These are phyloP conservation scores for Jaculus jaculus DNA, from an alignment of 2,113 vertebrate genomes.

Conservation along the genomic window DNA sequence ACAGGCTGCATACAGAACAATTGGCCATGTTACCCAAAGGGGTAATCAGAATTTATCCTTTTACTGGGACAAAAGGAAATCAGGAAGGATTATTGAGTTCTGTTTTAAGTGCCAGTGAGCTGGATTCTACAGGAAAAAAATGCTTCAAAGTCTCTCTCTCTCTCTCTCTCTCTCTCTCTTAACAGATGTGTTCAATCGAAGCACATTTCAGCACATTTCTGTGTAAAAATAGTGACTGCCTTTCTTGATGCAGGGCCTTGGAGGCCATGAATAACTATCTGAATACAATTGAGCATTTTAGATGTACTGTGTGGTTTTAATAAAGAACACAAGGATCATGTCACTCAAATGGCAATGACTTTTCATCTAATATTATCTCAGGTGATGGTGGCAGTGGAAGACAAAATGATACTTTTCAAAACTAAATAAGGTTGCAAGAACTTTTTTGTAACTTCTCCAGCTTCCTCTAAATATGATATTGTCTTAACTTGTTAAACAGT, in stretches of 20 bases:
- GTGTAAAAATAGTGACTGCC: conserved; percentile 64
- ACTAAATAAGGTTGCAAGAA: conserved; percentile 21
- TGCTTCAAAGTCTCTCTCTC: neutral
- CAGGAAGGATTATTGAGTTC: conserved; percentile 56
- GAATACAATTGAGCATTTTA: conserved; percentile 56
- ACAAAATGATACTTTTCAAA: conserved; percentile 73
- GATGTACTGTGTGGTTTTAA: conserved; percentile 67
- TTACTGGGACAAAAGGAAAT: conserved; percentile 72
- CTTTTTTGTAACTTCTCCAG: conserved; percentile 66
- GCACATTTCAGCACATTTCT: conserved; percentile 70
- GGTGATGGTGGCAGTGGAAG: conserved; percentile 14
- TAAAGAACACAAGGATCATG: conserved; percentile 57
- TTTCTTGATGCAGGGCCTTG: conserved; percentile 50
- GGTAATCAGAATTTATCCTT: conserved; percentile 57
- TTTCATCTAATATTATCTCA: conserved; percentile 60
- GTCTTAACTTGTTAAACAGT: conserved; percentile 67
- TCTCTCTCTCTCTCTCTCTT: conserved; percentile 27
- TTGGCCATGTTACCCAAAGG: neutral
- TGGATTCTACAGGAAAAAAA: conserved; percentile 59
- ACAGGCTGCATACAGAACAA: conserved; percentile 8
- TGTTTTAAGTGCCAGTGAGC: conserved; percentile 55
- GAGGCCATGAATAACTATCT: conserved; percentile 54
- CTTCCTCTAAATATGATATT: conserved; percentile 70
- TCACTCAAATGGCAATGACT: conserved; percentile 74
- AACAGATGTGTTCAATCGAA: conserved; percentile 60